These are phyloP conservation scores for Cladorhizidae sp. DNA, from an alignment of 37 sponge, comb jelly and placozoan genomes.

Conservation along the genomic window DNA sequence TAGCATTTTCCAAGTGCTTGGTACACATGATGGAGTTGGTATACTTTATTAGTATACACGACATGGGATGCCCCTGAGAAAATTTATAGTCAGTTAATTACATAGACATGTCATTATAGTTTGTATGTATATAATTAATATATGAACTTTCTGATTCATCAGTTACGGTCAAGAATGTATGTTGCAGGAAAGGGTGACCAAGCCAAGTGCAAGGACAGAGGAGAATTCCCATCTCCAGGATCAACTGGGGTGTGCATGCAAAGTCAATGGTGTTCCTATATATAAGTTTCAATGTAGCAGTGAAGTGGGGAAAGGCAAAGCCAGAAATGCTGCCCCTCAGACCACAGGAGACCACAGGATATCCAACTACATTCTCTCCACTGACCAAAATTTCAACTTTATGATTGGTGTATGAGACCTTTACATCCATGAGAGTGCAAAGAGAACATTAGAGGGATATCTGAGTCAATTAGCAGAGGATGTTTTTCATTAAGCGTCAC, in stretches of 20 bases:
- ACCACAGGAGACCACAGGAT: conserved; percentile 78
- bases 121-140: no score
- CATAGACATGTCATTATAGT: no score
- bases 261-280: conserved; percentile 46
- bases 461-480: no score
- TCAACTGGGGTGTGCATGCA: conserved; percentile 48
- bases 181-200: conserved; percentile 86
- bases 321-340: conserved; percentile 59
- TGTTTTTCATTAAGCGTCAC: conserved; percentile 7
- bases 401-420: background rate
- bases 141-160: no score
- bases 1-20: no score
- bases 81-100: no score
- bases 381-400: no score
- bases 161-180: conserved; percentile 93
- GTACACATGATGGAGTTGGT: no score
- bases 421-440: background rate
- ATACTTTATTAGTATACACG: no score
- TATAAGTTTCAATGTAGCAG: background rate
- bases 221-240: conserved; percentile 46
- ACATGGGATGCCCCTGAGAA: no score
- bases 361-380: no score
- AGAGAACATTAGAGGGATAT: background rate
- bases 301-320: conserved; percentile 47
- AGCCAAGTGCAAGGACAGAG: conserved; percentile 65